These are phyloP conservation scores for Aramus guarauna DNA, from an alignment of 2,113 vertebrate species.

Conservation along the genomic window DNA sequence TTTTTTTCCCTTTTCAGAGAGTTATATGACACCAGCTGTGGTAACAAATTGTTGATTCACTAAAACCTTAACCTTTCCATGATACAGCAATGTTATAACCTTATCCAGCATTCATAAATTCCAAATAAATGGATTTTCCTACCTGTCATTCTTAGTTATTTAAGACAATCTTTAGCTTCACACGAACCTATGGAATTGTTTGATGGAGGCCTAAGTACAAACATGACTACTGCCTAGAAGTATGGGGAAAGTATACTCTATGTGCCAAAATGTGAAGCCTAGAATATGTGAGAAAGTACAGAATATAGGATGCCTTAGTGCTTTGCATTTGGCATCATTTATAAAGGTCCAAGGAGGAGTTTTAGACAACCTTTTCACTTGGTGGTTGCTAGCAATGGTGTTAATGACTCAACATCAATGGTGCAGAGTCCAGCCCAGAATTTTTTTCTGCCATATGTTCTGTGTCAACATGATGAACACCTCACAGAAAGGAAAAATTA, in stretches of 20 bases:
- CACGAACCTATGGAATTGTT: neutral
- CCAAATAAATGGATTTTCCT: neutral
- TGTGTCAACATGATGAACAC: neutral
- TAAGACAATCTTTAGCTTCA: neutral
- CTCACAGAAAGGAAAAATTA: neutral
- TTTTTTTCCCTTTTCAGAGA: neutral
- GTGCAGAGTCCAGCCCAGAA: neutral
- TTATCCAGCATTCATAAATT: neutral
- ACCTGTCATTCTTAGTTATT: neutral
- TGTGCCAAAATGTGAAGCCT: neutral
- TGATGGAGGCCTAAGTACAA: neutral
- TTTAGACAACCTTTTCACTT: neutral
- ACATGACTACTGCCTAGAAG: neutral
- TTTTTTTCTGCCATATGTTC: neutral
- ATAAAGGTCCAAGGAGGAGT: neutral
- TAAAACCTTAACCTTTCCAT: neutral
- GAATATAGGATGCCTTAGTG: neutral
- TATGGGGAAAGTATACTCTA: neutral
- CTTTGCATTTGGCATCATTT: neutral
- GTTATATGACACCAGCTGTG: neutral
- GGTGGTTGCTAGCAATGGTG: neutral
- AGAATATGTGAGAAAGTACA: neutral
- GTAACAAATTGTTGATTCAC: neutral
- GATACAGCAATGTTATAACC: neutral
- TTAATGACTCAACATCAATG: neutral